Evolutionary conservation across 1,140 invertebrate species (phyloP).

Genomic region (Batillaria attramentaria): DNA sequence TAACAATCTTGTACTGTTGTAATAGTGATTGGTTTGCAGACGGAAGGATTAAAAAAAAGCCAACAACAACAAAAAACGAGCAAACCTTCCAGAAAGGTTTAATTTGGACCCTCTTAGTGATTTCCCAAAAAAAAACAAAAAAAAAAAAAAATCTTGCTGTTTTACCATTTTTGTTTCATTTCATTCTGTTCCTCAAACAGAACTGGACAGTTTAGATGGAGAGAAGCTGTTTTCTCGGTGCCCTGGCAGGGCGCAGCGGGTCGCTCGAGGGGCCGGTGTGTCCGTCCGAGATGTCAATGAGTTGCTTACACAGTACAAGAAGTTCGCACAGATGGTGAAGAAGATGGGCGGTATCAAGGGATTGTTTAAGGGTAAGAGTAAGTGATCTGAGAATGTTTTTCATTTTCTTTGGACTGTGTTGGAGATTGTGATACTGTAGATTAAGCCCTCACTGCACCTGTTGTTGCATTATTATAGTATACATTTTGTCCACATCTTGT

Average conservation of each 20-base stretch:
- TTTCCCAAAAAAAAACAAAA: no score
- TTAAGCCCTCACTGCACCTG: not conserved
- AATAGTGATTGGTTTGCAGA: no score
- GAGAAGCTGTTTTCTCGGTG: constrained; percentile 98
- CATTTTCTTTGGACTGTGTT: no score
- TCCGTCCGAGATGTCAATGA: constrained; percentile 98
- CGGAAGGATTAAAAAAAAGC: no score
- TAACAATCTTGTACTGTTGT: no score
- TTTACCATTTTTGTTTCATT: no score
- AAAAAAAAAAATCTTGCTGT: no score
- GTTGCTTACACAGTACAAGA: constrained; percentile 97
- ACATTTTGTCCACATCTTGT: not conserved
- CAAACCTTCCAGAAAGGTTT: no score
- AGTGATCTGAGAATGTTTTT: not conserved
- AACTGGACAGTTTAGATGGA: constrained; percentile 96
- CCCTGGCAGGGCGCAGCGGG: constrained; percentile 85
- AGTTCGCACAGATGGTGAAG: constrained; percentile 99
- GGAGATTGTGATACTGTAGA: not conserved
- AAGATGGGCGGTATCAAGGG: constrained; percentile 99
- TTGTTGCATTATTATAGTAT: not conserved
- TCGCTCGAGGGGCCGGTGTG: constrained; percentile 96
- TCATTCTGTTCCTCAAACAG: constrained; percentile 70
- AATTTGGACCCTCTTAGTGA: no score
- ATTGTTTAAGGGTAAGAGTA: constrained; percentile 86
- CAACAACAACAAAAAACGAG: no score